A percentile compares a stretch with the other conserved stretches of the same genome.
Evolutionary conservation across 2,113 vertebrate species (phyloP).

Genomic region (Orientallactaga bullata): DNA sequence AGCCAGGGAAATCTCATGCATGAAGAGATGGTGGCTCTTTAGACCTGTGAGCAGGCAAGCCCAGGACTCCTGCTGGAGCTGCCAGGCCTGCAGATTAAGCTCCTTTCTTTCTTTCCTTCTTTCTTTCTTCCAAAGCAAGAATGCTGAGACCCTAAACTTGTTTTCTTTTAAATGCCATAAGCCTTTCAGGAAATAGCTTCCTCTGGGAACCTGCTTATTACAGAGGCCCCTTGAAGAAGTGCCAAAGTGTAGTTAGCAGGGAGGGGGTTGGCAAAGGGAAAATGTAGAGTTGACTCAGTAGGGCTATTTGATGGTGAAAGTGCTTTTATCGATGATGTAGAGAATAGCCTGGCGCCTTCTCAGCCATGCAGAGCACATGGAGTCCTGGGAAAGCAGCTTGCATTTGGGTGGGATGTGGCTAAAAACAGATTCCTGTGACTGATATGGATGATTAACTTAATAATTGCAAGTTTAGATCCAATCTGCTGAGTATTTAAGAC

Average conservation of each 20-base stretch:
- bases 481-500: neutral
- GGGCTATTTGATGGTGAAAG: conserved; percentile 69
- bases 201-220: conserved; percentile 76
- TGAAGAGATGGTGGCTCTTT: conserved; percentile 64
- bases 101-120: conserved; percentile 48
- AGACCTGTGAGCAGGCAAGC: conserved; percentile 66
- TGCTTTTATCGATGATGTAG: conserved; percentile 51
- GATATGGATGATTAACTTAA: neutral
- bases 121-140: conserved; percentile 73
- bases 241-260: conserved; percentile 71
- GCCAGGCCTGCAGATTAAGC: conserved; percentile 71
- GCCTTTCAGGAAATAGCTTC: conserved; percentile 74
- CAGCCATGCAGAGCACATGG: conserved; percentile 35
- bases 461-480: neutral
- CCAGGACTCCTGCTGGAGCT: conserved; percentile 55
- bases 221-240: conserved; percentile 70
- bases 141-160: conserved; percentile 73
- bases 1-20: conserved; percentile 57
- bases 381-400: conserved; percentile 62
- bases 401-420: conserved; percentile 52
- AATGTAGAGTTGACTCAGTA: conserved; percentile 51
- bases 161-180: conserved; percentile 74
- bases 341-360: neutral
- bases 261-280: neutral
- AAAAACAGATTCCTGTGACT: conserved; percentile 51